Evolutionary conservation across 2,113 vertebrate genomes (phyloP).

Genomic region (Elanoides forficatus): DNA sequence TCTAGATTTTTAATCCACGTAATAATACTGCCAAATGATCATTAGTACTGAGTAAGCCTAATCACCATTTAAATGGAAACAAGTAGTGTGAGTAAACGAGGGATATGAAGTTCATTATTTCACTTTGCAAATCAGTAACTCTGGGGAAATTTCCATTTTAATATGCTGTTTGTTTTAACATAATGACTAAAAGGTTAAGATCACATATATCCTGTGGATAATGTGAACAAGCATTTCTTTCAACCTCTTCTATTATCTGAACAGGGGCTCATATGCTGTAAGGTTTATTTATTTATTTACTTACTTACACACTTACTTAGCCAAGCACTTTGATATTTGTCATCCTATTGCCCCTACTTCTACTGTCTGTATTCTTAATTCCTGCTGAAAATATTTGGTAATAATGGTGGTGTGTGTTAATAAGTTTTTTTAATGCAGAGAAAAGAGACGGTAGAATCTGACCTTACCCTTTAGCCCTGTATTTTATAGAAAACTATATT

Average conservation of each 20-base stretch:
- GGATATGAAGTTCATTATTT: slow-evolving; percentile 43
- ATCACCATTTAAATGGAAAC: slow-evolving; percentile 39
- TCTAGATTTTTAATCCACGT: slow-evolving; percentile 7
- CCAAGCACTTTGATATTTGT: background rate
- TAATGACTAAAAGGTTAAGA: slow-evolving; percentile 5
- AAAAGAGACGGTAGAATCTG: background rate
- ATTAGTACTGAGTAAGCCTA: background rate
- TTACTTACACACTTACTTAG: background rate
- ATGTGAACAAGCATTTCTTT: slow-evolving; percentile 30
- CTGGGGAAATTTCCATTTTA: slow-evolving; percentile 38
- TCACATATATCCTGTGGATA: slow-evolving; percentile 3
- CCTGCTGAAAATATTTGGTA: background rate
- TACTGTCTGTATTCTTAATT: background rate
- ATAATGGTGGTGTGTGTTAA: background rate
- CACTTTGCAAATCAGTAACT: slow-evolving; percentile 41
- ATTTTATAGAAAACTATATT: background rate
- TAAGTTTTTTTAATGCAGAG: background rate
- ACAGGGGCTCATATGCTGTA: background rate
- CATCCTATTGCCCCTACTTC: background rate
- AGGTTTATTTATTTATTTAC: background rate
- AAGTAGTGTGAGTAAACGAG: background rate
- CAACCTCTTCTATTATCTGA: background rate
- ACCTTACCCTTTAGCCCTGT: background rate
- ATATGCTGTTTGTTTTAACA: background rate
- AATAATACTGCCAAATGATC: background rate